Conservation (phyloP, 2,113 vertebrate genomes). For the Hucho hucho region DNA sequence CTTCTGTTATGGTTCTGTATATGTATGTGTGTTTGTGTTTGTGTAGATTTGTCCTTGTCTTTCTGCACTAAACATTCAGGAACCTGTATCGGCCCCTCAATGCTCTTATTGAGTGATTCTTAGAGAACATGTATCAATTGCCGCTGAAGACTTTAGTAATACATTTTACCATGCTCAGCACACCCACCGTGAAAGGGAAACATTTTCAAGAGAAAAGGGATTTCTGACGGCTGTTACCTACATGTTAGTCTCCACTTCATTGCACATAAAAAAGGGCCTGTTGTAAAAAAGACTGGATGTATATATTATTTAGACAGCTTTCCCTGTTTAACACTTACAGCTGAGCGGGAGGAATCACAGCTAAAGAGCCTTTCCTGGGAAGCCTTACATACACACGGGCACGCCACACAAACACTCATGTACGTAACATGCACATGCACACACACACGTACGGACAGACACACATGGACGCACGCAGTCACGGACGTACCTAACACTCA, state of each 20-base stretch:
- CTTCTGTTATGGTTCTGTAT: not conserved
- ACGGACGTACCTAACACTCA: too few relatives aligned
- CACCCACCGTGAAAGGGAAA: conserved; percentile 3
- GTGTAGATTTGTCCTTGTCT: too few relatives aligned
- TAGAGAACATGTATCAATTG: not conserved
- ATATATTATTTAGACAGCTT: not conserved
- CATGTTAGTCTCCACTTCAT: not conserved
- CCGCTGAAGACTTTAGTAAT: not conserved
- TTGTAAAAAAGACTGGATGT: conserved; percentile 9
- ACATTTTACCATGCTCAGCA: not conserved
- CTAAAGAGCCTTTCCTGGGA: not conserved
- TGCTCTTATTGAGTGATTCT: not conserved
- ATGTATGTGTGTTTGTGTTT: not conserved
- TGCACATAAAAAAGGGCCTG: not conserved
- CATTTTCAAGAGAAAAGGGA: not conserved
- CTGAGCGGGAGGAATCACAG: not conserved
- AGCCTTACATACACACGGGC: conserved; percentile 2
- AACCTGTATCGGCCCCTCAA: not conserved
- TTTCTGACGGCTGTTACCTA: not conserved
- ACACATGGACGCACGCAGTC: not conserved
- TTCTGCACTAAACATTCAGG: too few relatives aligned
- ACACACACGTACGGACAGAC: conserved; percentile 2
- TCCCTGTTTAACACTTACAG: not conserved
- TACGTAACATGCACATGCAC: not conserved
- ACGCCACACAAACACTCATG: conserved; percentile 1